A percentile compares a stretch with the other conserved stretches of the same genome.
phyloP scores from a whole-genome alignment of 53 echinoderm and acorn worm species.

The Astropecten irregularis region DNA sequence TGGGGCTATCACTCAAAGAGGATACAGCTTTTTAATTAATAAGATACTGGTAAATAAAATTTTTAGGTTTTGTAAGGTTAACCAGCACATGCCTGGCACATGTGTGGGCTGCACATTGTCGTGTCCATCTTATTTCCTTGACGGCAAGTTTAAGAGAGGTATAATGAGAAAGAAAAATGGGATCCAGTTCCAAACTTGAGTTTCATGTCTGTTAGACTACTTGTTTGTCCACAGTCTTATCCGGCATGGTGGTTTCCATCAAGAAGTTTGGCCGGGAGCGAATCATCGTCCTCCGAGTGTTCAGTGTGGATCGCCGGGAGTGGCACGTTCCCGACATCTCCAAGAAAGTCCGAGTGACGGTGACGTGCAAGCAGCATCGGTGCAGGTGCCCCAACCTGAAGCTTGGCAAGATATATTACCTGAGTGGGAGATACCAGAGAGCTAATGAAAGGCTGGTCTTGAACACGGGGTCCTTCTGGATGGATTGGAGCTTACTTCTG shows the following conservation, averaged over 20 bases:
- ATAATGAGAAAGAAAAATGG: too few relatives aligned
- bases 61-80: too few relatives aligned
- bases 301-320: conserved; percentile 3
- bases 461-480: conserved; percentile 59
- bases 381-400: conserved; percentile 76
- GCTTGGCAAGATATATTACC: conserved; percentile 73
- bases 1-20: too few relatives aligned
- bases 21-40: too few relatives aligned
- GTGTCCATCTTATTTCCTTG: too few relatives aligned
- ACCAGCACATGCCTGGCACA: too few relatives aligned
- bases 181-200: too few relatives aligned
- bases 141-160: too few relatives aligned
- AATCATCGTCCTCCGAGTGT: conserved; percentile 2
- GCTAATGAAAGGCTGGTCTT: conserved; percentile 60
- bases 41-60: too few relatives aligned
- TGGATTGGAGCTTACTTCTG: conserved; percentile 67
- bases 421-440: conserved; percentile 65
- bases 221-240: conserved; percentile 20
- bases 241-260: conserved; percentile 26
- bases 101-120: too few relatives aligned
- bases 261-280: conserved; percentile 2
- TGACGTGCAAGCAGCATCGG: conserved; percentile 13
- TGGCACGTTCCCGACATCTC: neutral
- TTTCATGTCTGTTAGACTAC: too few relatives aligned
- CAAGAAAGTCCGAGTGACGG: neutral